phyloP scores from a whole-genome alignment of 2,113 vertebrate genomes.

The Sceloporus tristichus region DNA sequence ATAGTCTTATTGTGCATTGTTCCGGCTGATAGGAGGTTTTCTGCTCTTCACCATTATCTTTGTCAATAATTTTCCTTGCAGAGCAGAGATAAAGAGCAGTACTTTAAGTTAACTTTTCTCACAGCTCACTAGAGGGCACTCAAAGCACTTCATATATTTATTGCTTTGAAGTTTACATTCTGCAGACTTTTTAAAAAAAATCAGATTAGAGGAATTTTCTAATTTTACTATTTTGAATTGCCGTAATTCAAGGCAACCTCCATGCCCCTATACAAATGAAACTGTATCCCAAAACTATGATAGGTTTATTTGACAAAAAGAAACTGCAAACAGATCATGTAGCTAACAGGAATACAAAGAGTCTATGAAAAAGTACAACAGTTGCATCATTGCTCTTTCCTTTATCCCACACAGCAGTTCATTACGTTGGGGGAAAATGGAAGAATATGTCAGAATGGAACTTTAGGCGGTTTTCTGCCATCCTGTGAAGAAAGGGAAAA shows the following conservation, averaged over 20 bases:
- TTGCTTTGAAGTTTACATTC: not conserved
- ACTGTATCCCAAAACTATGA: not conserved
- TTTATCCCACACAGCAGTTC: not conserved
- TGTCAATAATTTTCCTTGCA: not conserved
- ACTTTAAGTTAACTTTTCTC: not conserved
- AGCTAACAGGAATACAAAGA: not conserved
- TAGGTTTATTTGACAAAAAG: not conserved
- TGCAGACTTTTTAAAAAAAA: too few species aligned
- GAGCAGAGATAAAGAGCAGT: not conserved
- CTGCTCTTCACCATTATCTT: not conserved
- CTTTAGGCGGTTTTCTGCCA: not conserved
- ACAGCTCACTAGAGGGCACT: not conserved
- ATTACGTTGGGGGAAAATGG: not conserved
- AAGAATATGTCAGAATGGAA: not conserved
- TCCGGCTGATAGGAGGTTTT: not conserved
- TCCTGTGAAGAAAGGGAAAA: not conserved
- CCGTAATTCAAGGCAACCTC: not conserved
- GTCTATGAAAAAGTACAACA: not conserved
- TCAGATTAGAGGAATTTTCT: not conserved
- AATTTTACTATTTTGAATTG: not conserved
- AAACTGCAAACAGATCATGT: not conserved
- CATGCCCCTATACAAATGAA: not conserved
- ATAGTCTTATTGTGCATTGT: not conserved
- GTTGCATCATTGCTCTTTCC: not conserved
- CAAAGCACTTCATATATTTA: not conserved